phyloP scores from a whole-genome alignment of 1,140 invertebrate genomes.

The Telenomus remus region DNA sequence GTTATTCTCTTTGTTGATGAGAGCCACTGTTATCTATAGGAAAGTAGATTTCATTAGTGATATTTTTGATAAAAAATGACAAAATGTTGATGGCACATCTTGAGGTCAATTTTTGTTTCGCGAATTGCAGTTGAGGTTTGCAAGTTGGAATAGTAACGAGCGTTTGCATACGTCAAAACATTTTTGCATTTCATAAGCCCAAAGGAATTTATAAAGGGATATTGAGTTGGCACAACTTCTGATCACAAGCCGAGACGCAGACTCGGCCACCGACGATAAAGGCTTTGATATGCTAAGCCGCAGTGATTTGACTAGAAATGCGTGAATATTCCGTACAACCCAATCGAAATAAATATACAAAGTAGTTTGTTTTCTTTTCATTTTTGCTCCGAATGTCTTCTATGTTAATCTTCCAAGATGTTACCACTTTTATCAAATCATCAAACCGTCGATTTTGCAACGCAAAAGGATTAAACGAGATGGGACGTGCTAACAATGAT shows the following conservation, averaged over 20 bases:
- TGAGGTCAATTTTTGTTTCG: background rate
- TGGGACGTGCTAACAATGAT: no score
- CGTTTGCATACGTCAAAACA: slow-evolving; percentile 54
- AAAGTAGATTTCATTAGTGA: no score
- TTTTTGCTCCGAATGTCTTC: slow-evolving; percentile 50
- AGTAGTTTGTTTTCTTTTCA: slow-evolving; percentile 46
- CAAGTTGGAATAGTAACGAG: slow-evolving; percentile 29
- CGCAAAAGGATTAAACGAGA: no score
- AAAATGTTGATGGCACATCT: no score
- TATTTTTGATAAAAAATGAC: no score
- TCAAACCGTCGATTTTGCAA: no score
- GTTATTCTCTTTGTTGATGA: no score
- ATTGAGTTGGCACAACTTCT: slow-evolving; percentile 65
- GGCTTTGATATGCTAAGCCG: slow-evolving; percentile 72
- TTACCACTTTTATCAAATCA: slow-evolving; percentile 42
- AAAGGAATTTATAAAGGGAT: slow-evolving; percentile 64
- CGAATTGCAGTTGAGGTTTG: slow-evolving; percentile 29
- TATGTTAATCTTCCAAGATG: slow-evolving; percentile 29
- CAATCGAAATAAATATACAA: slow-evolving; percentile 60
- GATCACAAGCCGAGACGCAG: slow-evolving; percentile 52
- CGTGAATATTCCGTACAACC: slow-evolving; percentile 61
- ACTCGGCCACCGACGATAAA: slow-evolving; percentile 60
- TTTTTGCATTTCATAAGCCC: slow-evolving; percentile 65
- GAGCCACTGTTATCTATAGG: no score
- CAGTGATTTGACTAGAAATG: slow-evolving; percentile 65